Evolutionary conservation across 1,140 invertebrate species (phyloP).

Genomic region (Drosophila equinoxialis): DNA sequence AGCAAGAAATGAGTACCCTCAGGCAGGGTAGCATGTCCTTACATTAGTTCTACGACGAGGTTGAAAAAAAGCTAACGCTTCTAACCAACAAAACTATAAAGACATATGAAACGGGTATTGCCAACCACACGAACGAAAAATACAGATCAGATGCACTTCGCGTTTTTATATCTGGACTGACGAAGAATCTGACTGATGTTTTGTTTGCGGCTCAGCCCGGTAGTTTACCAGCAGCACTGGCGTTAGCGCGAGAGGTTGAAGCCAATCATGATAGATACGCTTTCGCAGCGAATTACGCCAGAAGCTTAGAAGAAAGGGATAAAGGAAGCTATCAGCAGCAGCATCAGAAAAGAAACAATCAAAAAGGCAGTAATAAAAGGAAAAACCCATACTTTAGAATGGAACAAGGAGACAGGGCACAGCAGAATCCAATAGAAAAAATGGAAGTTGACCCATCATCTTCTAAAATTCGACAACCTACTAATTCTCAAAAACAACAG

Average conservation of each 20-base stretch:
- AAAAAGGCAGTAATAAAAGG: too few relatives aligned
- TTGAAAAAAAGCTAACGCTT: slow-evolving; percentile 46
- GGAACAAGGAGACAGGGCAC: too few relatives aligned
- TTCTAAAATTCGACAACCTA: too few relatives aligned
- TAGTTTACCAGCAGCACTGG: slow-evolving; percentile 16
- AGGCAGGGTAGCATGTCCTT: slow-evolving; percentile 8
- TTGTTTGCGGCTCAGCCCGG: slow-evolving; percentile 19
- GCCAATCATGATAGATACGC: slow-evolving; percentile 2
- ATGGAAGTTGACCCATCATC: too few relatives aligned
- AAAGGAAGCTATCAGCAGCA: slow-evolving; percentile 6
- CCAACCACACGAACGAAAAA: slow-evolving; percentile 34
- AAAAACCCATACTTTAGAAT: too few relatives aligned
- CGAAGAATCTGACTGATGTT: slow-evolving; percentile 19
- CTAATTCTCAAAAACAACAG: too few relatives aligned
- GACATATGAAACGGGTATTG: slow-evolving; percentile 1
- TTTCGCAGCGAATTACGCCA: slow-evolving; percentile 3
- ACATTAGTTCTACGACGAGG: slow-evolving; percentile 19
- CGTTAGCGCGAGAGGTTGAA: slow-evolving; percentile 22
- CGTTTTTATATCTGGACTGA: slow-evolving; percentile 5
- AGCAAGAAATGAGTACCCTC: slow-evolving; percentile 20
- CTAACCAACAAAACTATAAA: slow-evolving; percentile 45
- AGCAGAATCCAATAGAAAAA: too few relatives aligned
- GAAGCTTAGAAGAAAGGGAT: background rate
- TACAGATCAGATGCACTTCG: slow-evolving; percentile 11
- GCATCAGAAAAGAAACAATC: background rate